Evolutionary conservation across 1,140 invertebrate species (phyloP).

Genomic region (Brachionus angularis): DNA sequence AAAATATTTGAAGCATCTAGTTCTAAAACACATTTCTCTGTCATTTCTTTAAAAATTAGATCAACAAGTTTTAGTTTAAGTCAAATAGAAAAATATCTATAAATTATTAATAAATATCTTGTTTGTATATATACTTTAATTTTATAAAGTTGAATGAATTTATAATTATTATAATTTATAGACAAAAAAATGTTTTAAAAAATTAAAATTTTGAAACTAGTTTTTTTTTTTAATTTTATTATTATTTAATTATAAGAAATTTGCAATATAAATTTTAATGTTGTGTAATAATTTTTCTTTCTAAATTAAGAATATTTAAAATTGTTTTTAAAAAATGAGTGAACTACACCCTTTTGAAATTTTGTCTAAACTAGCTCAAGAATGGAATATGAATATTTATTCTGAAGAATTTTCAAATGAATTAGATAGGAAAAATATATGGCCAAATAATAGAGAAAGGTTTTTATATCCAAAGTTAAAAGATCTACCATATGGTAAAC

Average conservation of each 20-base stretch:
- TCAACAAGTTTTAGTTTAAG: not conserved
- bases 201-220: no score
- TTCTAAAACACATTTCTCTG: conserved; percentile 20
- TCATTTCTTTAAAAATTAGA: not conserved
- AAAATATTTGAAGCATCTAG: conserved; percentile 13
- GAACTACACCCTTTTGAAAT: conserved; percentile 16
- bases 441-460: conserved; percentile 51
- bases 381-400: conserved; percentile 28
- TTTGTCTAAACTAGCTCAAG: not conserved
- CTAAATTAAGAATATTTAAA: not conserved
- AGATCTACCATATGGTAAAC: conserved; percentile 55
- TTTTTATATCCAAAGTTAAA: conserved; percentile 59
- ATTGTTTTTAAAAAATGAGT: not conserved
- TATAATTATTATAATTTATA: no score
- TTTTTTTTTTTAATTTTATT: no score
- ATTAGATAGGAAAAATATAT: conserved; percentile 57
- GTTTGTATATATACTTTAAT: no score
- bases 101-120: conserved; percentile 20
- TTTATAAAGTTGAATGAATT: no score
- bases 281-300: not conserved
- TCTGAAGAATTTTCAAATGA: conserved; percentile 53
- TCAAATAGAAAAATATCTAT: not conserved
- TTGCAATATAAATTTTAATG: not conserved
- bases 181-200: no score
- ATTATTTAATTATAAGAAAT: no score